phyloP scores from a whole-genome alignment of 2,113 vertebrate species.

The Paralichthys olivaceus region DNA sequence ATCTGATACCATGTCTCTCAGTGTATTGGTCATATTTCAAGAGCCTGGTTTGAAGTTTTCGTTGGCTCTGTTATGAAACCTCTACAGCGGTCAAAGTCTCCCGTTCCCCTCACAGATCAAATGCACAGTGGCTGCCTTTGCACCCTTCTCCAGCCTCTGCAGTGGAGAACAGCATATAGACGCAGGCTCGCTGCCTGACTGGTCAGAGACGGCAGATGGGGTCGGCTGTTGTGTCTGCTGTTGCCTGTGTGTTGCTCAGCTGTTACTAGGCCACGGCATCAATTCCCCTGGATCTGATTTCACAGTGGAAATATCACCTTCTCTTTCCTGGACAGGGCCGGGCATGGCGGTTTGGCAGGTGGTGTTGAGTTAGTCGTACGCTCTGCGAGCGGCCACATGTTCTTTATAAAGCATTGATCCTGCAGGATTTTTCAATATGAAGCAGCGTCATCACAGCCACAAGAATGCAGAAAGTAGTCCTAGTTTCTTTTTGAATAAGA shows the following conservation, averaged over 20 bases:
- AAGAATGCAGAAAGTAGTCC: not conserved
- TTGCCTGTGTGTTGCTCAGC: conserved; percentile 74
- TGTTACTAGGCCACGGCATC: conserved; percentile 69
- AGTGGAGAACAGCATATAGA: not conserved
- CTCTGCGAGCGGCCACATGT: conserved; percentile 7
- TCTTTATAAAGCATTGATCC: not conserved
- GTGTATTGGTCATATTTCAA: conserved; percentile 29
- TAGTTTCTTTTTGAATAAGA: not conserved
- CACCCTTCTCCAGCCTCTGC: conserved; percentile 13
- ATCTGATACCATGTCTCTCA: conserved; percentile 6
- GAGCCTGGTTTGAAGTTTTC: conserved; percentile 19
- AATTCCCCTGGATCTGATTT: conserved; percentile 70
- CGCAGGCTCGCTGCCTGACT: conserved; percentile 30
- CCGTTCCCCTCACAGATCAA: conserved; percentile 20
- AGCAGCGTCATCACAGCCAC: not conserved
- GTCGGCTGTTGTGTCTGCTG: conserved; percentile 75
- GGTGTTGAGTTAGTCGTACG: conserved; percentile 11
- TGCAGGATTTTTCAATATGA: not conserved
- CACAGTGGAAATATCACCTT: conserved; percentile 78
- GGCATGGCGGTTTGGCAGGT: conserved; percentile 44
- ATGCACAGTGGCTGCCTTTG: conserved; percentile 14
- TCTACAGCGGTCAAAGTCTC: conserved; percentile 42
- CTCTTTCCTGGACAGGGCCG: conserved; percentile 61
- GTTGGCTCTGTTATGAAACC: conserved; percentile 34
- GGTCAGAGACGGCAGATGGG: conserved; percentile 64